Base-by-base conservation (phyloP, 1,140 invertebrate species). In the Drosophila pachea region DNA sequence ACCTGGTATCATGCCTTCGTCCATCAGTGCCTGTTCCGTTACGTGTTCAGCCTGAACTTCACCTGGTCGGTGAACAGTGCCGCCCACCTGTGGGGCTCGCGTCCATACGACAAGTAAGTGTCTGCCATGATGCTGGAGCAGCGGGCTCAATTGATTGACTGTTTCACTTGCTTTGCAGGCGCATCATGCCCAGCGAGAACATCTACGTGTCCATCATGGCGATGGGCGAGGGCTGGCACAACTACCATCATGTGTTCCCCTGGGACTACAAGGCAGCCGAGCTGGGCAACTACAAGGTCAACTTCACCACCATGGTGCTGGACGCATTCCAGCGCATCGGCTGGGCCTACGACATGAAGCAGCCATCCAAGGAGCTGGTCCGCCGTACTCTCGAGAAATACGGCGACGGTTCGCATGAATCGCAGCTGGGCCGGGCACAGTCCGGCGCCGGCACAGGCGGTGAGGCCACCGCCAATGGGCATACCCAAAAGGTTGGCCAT, bases 241-340 rank as follows among this genome's bases (percentile, higher is more conserved):
- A 97, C 90, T 98, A 97, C 89, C 97, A 98, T 87, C 97, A 98
- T 88, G 93, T 94, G 0, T 98, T 98, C 89, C 96, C 97, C 0
- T 95, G 94, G 90, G 90, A 91, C 52, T 95, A 95, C 87, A 92
- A 92, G 52, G 91, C 94, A 36, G 92, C 93, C 47, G 95, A 96
- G 76, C 79, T 92, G 59, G 91, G 91, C 11, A 90, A 90, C 53
- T 91, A 91, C 54, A 53, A 54, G 1, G 74, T 89, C 9, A 89
- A 89, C 68, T 74, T 89, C 7, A 89, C 88, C 32, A 89, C 89
- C 36, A 88, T 89, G 78, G 92, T 93, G 87, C 94, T 96, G 77
- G 94, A 97, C 89, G 93, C 94, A 71, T 92, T 95, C 12, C 91
- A 94, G 0, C 94, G 95, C 87, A 79, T 94, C 11, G 96, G 96